Base-by-base conservation (phyloP, 1,140 invertebrate species). In the Solenopsis fugax region DNA sequence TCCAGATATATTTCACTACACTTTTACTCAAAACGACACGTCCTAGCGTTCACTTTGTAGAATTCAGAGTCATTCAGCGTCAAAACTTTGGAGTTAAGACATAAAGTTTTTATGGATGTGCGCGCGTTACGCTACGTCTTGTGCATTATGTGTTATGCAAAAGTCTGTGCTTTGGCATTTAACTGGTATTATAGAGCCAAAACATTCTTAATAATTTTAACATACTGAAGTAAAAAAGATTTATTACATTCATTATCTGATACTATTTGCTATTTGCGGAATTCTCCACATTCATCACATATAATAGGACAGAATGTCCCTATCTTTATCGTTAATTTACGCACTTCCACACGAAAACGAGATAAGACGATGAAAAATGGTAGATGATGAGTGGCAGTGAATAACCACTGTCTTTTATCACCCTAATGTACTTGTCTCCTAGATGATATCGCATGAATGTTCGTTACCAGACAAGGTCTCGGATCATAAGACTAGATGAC, bases 361-460 rank as follows among this genome's bases (percentile, higher is more conserved):
- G 87, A 91, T 87, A 88, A 86, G 34, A 56, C 48, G 71, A 85
- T 71, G 75, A 91, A 89, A 89, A 89, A 89, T 87, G 45, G 0
- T 73, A 60, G 24, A 50, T 48, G 16, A 45, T 41, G 24, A 34
- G 6, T 60, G 13, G 4, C 24, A 48, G 34, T 50, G 69, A 84
- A 62, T 60, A 73, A 18, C 29, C 54, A 62, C 41, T 62, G 54
- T 84, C 80, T 84, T 62, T 50, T 24, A 2, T 18, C 52, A 16
- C 5, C 75, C 72, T 60, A 81, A 85, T 86, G 62, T 77, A 21
- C 48, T 54, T 24, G 21, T 62, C n/a, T n/a, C 52, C 52, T 34
- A 87, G 67, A 85, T 87, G 87, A 85, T 88, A 88, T 90, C 85
- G 21, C 87, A 24, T 72, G 73, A n/a, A 82, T n/a, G 48, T 50